Base-by-base conservation (phyloP, 2,888 invertebrate species). In the Nebria salina region DNA sequence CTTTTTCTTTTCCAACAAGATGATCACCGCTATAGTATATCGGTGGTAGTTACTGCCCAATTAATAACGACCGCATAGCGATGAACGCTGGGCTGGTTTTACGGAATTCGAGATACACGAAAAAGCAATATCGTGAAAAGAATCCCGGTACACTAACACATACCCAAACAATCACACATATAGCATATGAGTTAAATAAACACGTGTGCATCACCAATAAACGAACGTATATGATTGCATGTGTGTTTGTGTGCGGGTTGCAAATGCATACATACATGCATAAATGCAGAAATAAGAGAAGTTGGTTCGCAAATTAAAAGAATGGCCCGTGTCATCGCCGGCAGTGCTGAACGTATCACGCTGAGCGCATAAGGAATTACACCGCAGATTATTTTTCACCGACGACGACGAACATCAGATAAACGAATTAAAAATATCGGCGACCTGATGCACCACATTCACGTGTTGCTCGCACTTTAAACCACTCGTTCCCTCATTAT, bases 71-170 rank as follows among this genome's bases (percentile, higher is more conserved):
- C 75, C 64, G 43, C 80, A 80, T 80, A 75, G 68, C 79, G 68
- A 74, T 54, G 54, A 54, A 54, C 54, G 34, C 74, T 65, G 54
- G 80, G 75, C 80, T 34, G 80, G 80, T 72, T 79, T 80, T 80
- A 80, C 75, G 80, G 80, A 80, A 80, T 80, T 80, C 80, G 80
- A 75, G 80, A 75, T 80, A 80, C 80, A 80, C 80, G 80, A 80
- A 80, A 80, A 80, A 75, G 80, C 80, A 80, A 80, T 80, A 80
- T 80, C 80, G 75, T 75, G 80, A 80, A 80, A 80, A 80, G 80
- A 80, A 80, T 80, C 80, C 80, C 64, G 15, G 13, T 41, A 73
- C 41, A 73, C 73, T 3, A 20, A 70, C 70, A 20, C 70, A 70
- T 34, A 70, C 11, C n/a, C 25, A 25, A 66, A 66, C 66, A 66